Evolutionary conservation across 2,888 invertebrate genomes (phyloP).

Genomic region (Gerris lacustris): DNA sequence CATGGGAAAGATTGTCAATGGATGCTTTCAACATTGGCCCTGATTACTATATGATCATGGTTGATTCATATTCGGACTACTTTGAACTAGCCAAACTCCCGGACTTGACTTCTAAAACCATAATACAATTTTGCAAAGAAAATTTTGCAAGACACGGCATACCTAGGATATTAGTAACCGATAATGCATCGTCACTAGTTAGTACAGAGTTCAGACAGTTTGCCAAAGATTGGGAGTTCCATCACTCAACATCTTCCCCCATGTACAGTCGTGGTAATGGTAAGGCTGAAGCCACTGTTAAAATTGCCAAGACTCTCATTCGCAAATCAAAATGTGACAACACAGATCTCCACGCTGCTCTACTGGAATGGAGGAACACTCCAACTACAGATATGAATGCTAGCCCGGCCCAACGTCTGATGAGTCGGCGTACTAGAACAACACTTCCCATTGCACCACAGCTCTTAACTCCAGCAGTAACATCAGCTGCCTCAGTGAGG

Average conservation of each 20-base stretch:
- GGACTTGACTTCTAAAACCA: conserved; percentile 10
- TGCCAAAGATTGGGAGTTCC: conserved; percentile 27
- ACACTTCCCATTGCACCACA: conserved; percentile 13
- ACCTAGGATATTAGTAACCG: conserved; percentile 13
- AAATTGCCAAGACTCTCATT: conserved; percentile 27
- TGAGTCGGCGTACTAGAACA: conserved; percentile 22
- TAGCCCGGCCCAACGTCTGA: conserved; percentile 26
- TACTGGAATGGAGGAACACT: conserved; percentile 27
- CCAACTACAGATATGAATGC: conserved; percentile 25
- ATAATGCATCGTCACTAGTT: conserved; percentile 14
- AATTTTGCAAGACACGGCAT: conserved; percentile 19
- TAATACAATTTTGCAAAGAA: conserved; percentile 14
- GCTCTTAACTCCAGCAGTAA: conserved; percentile 15
- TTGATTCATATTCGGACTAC: conserved; percentile 13
- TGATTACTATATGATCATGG: background rate
- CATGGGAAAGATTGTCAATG: conserved; percentile 14
- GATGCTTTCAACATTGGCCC: conserved; percentile 11
- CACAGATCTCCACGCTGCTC: conserved; percentile 24
- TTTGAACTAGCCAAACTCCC: conserved; percentile 13
- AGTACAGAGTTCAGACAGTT: conserved; percentile 14
- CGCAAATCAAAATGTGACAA: conserved; percentile 24
- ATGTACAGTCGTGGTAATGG: conserved; percentile 28
- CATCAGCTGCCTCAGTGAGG: conserved; percentile 2
- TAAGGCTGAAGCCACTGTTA: conserved; percentile 30
- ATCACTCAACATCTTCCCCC: conserved; percentile 28